Evolutionary conservation across 2,797 vertebrate species (phyloP).

Genomic region (Phrynocephalus vlangalii): DNA sequence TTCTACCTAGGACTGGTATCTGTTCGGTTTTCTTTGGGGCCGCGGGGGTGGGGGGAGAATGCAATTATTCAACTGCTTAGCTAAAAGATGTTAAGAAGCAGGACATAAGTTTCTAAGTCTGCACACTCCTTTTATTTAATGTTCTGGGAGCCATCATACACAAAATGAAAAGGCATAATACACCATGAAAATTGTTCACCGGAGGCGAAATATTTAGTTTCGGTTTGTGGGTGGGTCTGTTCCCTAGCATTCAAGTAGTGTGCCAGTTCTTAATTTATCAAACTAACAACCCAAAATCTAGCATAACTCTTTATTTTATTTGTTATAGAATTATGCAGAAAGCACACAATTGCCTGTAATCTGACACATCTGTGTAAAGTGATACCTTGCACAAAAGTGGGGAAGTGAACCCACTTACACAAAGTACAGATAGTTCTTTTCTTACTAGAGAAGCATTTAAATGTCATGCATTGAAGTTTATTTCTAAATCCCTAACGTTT

Average conservation of each 20-base stretch:
- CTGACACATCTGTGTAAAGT: background rate
- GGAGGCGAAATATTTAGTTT: conserved; percentile 49
- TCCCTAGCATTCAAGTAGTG: conserved; percentile 26
- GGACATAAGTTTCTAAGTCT: conserved; percentile 39
- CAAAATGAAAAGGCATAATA: conserved; percentile 27
- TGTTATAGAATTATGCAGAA: conserved; percentile 26
- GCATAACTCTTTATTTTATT: conserved; percentile 18
- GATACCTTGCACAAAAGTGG: conserved; percentile 18
- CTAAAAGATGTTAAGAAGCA: conserved; percentile 36
- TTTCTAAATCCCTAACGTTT: conserved; percentile 48
- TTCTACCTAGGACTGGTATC: conserved; percentile 50
- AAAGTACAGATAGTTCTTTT: conserved; percentile 16
- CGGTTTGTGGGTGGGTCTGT: conserved; percentile 44
- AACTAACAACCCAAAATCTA: conserved; percentile 33
- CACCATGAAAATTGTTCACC: conserved; percentile 21
- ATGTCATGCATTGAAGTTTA: conserved; percentile 5
- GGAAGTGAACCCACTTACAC: conserved; percentile 7
- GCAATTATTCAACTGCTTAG: conserved; percentile 49
- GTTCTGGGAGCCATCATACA: conserved; percentile 37
- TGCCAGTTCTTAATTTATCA: conserved; percentile 47
- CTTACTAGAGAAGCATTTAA: conserved; percentile 38
- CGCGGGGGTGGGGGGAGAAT: conserved; percentile 54
- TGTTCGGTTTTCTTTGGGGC: conserved; percentile 1
- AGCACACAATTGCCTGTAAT: conserved; percentile 10
- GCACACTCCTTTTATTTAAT: conserved; percentile 19